Conservation (phyloP, 64 coral and sea anemone genomes). For the Anthopleura sola region DNA sequence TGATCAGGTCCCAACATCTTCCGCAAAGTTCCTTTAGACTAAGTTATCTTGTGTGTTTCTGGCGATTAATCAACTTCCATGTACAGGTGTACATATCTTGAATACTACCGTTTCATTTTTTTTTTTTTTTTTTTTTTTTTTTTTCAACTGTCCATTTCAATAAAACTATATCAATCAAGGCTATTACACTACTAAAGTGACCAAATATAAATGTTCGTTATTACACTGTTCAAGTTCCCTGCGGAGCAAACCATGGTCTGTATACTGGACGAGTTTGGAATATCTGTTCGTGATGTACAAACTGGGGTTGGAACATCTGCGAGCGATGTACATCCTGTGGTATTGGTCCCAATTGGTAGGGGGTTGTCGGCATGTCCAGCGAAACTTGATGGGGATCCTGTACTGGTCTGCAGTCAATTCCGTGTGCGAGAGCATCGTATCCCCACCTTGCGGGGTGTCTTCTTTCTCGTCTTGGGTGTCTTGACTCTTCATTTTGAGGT, state of each 20-base stretch:
- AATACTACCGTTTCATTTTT: background rate
- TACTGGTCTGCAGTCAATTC: background rate
- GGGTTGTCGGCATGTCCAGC: background rate
- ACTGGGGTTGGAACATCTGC: background rate
- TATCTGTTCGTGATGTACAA: constrained; percentile 1
- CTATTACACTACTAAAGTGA: background rate
- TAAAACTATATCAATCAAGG: constrained; percentile 3
- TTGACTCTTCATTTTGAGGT: constrained; percentile 2
- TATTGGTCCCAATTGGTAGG: constrained; percentile 3
- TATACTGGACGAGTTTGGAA: background rate
- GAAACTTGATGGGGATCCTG: background rate
- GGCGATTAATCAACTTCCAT: background rate
- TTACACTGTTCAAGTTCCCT: background rate
- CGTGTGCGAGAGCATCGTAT: constrained; percentile 5
- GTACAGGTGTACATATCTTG: constrained; percentile 2
- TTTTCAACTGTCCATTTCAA: background rate
- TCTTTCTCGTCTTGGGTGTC: constrained; percentile 14
- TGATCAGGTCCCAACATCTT: background rate
- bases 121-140: constrained; percentile 25
- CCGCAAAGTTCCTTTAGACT: constrained; percentile 12
- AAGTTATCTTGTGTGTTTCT: constrained; percentile 9
- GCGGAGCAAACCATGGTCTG: constrained; percentile 15
- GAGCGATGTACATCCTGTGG: background rate
- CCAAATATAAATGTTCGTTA: background rate
- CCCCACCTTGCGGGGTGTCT: constrained; percentile 16